Evolutionary conservation across 2,888 invertebrate genomes (phyloP).

Genomic region (Epirrhoe tristata): DNA sequence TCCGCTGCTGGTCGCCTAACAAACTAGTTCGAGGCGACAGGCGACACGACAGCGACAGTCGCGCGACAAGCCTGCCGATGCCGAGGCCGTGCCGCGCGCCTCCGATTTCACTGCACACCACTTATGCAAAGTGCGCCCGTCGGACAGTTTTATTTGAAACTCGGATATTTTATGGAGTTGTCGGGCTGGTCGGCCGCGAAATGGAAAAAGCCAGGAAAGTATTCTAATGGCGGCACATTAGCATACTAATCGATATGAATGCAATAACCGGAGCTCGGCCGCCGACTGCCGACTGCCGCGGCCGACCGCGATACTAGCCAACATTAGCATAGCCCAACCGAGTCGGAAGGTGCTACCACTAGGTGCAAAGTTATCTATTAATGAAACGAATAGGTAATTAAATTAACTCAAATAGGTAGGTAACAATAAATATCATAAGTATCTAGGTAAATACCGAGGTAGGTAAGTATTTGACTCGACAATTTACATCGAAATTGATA

Average conservation of each 20-base stretch:
- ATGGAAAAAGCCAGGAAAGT: slow-evolving; percentile 43
- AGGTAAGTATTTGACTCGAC: too few relatives aligned
- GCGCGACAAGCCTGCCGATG: neutral
- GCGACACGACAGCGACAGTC: too few relatives aligned
- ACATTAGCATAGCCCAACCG: neutral
- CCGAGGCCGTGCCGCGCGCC: neutral
- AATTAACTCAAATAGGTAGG: too few relatives aligned
- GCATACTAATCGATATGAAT: slow-evolving; percentile 39
- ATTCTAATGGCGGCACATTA: slow-evolving; percentile 36
- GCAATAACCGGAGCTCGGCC: slow-evolving; percentile 5
- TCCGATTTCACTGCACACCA: slow-evolving; percentile 32
- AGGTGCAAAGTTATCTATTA: neutral
- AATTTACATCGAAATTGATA: neutral
- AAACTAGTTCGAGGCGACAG: slow-evolving; percentile 14
- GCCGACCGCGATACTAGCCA: neutral
- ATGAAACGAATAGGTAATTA: too few relatives aligned
- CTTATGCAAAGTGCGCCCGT: slow-evolving; percentile 36
- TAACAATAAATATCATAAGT: too few relatives aligned
- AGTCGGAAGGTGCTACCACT: neutral
- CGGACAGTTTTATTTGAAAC: slow-evolving; percentile 41
- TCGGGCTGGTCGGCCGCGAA: slow-evolving; percentile 31
- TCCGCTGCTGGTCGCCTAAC: slow-evolving; percentile 5
- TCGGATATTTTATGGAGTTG: slow-evolving; percentile 36
- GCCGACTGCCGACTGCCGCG: neutral
- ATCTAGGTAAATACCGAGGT: too few relatives aligned